Conservation (phyloP, 1,140 invertebrate species). For the Caenorhabditis latens region DNA sequence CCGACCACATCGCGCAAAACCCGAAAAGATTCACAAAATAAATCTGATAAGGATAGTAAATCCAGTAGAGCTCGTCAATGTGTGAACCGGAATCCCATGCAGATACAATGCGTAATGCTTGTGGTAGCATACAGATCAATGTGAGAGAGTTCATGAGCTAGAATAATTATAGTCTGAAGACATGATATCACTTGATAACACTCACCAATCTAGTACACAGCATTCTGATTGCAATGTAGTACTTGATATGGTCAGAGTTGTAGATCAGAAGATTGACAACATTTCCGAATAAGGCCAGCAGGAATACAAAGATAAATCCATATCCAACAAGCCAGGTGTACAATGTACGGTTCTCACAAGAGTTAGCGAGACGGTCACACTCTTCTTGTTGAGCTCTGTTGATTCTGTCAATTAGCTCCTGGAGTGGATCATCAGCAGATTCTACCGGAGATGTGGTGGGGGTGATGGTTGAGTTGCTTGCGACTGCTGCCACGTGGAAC, state of each 20-base stretch:
- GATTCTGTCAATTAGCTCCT: background rate
- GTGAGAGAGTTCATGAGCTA: conserved; percentile 74
- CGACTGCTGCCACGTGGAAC: conserved; percentile 3
- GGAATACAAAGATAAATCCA: conserved; percentile 62
- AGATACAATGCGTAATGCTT: conserved; percentile 70
- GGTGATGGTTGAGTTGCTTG: background rate
- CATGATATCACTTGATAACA: background rate
- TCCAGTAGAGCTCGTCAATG: conserved; percentile 70
- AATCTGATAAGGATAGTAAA: conserved; percentile 70
- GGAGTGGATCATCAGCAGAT: background rate
- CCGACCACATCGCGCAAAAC: conserved; percentile 73
- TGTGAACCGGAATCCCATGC: conserved; percentile 66
- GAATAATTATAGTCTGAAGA: background rate
- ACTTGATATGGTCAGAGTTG: conserved; percentile 73
- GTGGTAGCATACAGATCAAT: conserved; percentile 71
- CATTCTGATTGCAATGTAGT: conserved; percentile 74
- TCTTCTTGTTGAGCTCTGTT: conserved; percentile 17
- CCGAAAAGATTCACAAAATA: conserved; percentile 73
- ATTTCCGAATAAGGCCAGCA: conserved; percentile 69
- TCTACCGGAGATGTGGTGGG: background rate
- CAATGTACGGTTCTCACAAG: conserved; percentile 52
- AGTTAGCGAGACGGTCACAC: conserved; percentile 11
- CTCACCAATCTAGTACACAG: conserved; percentile 73
- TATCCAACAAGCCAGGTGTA: conserved; percentile 59
- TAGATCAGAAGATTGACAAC: conserved; percentile 73